Evolutionary conservation across 2,113 vertebrate genomes (phyloP), one percentile per base, ranked within the genome.

Genomic region (Rhabdornis inornatus): DNA sequence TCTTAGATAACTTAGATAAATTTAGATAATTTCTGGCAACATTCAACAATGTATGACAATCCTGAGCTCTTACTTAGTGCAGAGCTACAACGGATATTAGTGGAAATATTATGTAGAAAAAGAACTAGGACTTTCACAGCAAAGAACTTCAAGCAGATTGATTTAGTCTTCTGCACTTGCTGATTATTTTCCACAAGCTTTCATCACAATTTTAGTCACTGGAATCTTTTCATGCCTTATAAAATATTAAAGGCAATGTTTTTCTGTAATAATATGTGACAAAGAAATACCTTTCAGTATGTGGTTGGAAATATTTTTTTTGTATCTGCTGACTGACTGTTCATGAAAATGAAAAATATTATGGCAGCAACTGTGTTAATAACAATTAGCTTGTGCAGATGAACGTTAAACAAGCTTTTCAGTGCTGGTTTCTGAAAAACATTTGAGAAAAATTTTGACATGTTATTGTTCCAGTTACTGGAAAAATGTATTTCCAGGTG

Each of bases 181-280:
- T 70, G 70, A 88, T 92, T 85, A 82, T 91, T 95, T 90, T 69
- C 74, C 35, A 30, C 59, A 68, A 68, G 40, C n/a, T 89, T 90
- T 91, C 65, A 83, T 85, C 63, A 69, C 37, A 79, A 3, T 74
- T 91, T 82, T 61, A 87, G 61, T 72, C 78, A 79, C 65, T 69
- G 50, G 19, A 76, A 87, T 87, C n/a, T 2, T 72, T 42, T 49
- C 31, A 69, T 0, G 6, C 27, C 25, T 69, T 80, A 79, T 80
- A 55, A 92, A 87, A 82, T 82, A 79, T 76, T 76, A 79, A 91
- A 82, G 20, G 23, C 22, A 72, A 69, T 1, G 2, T 83, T 95
- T 80, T 72, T 69, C 74, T 94, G 25, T 82, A 78, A 52, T 71
- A 78, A 52, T 68, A 74, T n/a, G 17, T 79, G 77, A 84, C n/a